Base-by-base conservation (phyloP, 2,888 invertebrate species). In the Metopia argyrocephala region DNA sequence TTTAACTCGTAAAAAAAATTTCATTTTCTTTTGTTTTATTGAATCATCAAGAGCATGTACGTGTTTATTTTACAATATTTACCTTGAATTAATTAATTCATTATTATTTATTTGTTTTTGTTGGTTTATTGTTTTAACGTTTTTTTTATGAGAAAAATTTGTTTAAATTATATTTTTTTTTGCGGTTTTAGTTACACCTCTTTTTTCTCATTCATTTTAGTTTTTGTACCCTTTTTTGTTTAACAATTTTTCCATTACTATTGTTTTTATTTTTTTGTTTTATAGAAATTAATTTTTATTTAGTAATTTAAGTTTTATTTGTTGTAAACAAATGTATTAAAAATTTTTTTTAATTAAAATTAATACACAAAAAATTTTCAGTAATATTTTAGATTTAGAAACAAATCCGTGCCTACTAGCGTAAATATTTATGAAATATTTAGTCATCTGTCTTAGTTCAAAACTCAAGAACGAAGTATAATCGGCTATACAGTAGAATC, bases 71-170 rank as follows among this genome's bases (percentile, higher is more conserved):
- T 59, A 68, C 52, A 68, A 50, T 71, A 78, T 78, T 78, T 62
- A 78, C 78, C 71, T 78, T 78, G 78, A 73, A 71, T 78, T 78
- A 61, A 78, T 71, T 78, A 66, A 12, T 71, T 65, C 57, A 31
- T 59, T 15, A 23, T 57, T 28, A 31, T 23, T 66, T 31, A 7
- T 28, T 18, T n/a, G 18, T 25, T 28, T 56, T 56, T 27, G n/a
- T 28, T 27, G 18, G 18, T 27, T 69, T 62, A n/a, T 46, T 76
- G 23, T 68, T 68, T 69, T 50, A n/a, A 18, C 18, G 28, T 61
- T 61, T 23, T 45, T 38, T 31, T 38, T 38, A 38, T 38, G 12
- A 12, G 38, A 38, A 38, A 12, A 3, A 38, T 38, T 38, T 38
- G 9, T 38, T 31, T 31, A 3, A 3, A 1, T 2, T 4, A 3